Conservation (phyloP, 2,113 vertebrate genomes). For the Promerops cafer region DNA sequence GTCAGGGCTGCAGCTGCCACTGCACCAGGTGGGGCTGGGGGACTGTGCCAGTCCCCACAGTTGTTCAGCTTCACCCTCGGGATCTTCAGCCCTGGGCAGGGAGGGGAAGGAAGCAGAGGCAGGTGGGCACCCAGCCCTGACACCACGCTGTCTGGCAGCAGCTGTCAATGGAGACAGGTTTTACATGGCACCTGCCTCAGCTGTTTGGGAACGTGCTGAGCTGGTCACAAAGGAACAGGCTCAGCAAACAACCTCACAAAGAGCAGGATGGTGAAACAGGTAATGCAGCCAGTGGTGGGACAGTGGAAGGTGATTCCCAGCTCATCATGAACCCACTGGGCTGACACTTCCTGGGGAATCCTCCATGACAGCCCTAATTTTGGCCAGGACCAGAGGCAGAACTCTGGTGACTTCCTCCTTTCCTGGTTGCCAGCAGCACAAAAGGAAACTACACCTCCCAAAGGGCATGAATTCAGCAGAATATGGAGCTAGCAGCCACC, state of each 20-base stretch:
- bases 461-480: not conserved
- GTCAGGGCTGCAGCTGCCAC: not conserved
- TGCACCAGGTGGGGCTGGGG: not conserved
- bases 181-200: not conserved
- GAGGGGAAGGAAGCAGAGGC: not conserved
- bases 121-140: not conserved
- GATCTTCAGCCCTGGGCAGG: not conserved
- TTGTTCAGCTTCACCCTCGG: slow-evolving; percentile 14
- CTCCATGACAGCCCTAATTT: not conserved
- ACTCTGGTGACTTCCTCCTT: not conserved
- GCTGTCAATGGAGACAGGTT: not conserved
- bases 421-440: not conserved
- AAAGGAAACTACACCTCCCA: not conserved
- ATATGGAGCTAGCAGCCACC: not conserved
- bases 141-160: fast-evolving
- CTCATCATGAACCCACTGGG: not conserved
- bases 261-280: not conserved
- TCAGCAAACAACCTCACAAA: not conserved
- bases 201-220: not conserved
- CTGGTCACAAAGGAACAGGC: not conserved
- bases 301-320: not conserved
- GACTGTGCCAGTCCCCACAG: not conserved
- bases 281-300: fast-evolving
- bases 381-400: not conserved
- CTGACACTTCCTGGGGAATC: not conserved